Evolutionary conservation across 2,888 invertebrate genomes (phyloP), one percentile per base, ranked within the genome.

Genomic region (Tipula lateralis): DNA sequence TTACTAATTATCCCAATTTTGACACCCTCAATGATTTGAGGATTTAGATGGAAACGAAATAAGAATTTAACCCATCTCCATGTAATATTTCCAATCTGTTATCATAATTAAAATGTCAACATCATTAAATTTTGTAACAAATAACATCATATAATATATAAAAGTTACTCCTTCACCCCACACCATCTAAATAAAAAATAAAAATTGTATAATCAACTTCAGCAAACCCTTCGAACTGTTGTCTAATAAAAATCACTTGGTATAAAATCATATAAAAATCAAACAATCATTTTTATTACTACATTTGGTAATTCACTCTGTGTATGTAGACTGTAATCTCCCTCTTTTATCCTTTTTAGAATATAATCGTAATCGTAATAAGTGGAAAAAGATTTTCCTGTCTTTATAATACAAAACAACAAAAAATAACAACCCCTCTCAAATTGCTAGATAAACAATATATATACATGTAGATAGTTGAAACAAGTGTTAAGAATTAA

Each of bases 1-100:
- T 83, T 34, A 83, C 83, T 83, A 83, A 83, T 83, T 83, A 83
- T 83, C 83, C 36, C 83, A 34, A 36, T 83, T 83, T 83, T 83
- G 83, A 83, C 83, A 83, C 83, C 83, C 83, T 83, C 19, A 34
- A 36, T 66, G 66, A 66, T 66, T 24, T 9, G 24, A 24, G 66
- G 66, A 24, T 66, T 16, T 19, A 66, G 2, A 24, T 1, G 3
- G 3, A 44, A 16, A 66, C 32, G 24, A 66, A 24, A n/a, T 66
- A 66, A 66, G 66, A 66, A n/a, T 66, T 66, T 24, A 66, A 66
- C 66, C 44, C 44, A 50, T 50, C 44, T 50, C 4, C 44, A 16
- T 50, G 44, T 50, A 50, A 50, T 50, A n/a, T 50, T 50, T 50
- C 44, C 66, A 66, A 66, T 66, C 66, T 66, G 66, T 66, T 66